Evolutionary conservation across 2,888 invertebrate species (phyloP).

Genomic region (Trachelus tabidus): DNA sequence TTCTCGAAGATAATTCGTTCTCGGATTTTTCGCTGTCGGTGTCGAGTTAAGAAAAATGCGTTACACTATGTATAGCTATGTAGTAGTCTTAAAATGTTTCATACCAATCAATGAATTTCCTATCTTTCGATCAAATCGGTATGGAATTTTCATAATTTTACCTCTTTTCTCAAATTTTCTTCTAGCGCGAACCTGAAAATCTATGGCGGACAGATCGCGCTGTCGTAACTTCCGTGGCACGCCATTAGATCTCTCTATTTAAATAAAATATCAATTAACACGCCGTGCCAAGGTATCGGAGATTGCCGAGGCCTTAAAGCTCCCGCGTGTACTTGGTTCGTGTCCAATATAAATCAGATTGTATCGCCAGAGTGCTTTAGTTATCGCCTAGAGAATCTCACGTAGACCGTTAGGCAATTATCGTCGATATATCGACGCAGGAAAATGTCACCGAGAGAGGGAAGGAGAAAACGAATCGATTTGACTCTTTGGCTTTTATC

Average conservation of each 20-base stretch:
- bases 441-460: slow-evolving; percentile 51
- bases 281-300: slow-evolving; percentile 31
- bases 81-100: background rate
- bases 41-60: too few species aligned
- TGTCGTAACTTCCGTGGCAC: slow-evolving; percentile 5
- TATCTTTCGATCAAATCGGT: too few species aligned
- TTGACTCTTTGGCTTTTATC: background rate
- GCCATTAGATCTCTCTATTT: slow-evolving; percentile 28
- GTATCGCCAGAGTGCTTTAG: slow-evolving; percentile 50
- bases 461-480: slow-evolving; percentile 8
- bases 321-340: slow-evolving; percentile 37
- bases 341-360: slow-evolving; percentile 61
- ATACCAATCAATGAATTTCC: background rate
- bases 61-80: slow-evolving; percentile 1
- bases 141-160: background rate
- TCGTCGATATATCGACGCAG: slow-evolving; percentile 57
- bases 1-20: too few species aligned
- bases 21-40: too few species aligned
- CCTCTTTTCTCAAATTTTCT: background rate
- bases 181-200: background rate
- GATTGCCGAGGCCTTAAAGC: slow-evolving; percentile 29
- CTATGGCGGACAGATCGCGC: background rate
- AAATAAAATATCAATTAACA: slow-evolving; percentile 56
- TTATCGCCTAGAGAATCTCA: slow-evolving; percentile 51
- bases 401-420: slow-evolving; percentile 53